Conservation (phyloP, 2,888 invertebrate species). For the Epiblema foenella region DNA sequence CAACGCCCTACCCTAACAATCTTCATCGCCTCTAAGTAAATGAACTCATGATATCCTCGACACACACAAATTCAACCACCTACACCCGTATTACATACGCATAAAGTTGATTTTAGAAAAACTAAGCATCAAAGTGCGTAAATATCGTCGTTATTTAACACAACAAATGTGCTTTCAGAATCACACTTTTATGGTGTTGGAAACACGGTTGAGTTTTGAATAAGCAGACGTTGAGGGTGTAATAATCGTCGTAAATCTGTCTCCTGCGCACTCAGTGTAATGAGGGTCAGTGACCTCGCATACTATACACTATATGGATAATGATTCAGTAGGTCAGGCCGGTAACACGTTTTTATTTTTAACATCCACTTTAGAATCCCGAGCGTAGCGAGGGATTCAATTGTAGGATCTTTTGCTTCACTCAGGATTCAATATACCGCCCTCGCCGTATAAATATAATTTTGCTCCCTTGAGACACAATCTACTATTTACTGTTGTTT, state of each 20-base stretch:
- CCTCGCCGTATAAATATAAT: too few relatives aligned
- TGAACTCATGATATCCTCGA: conserved; percentile 7
- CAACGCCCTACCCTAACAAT: conserved; percentile 23
- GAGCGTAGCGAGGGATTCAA: too few relatives aligned
- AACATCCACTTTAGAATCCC: too few relatives aligned
- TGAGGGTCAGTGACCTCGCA: conserved; percentile 42
- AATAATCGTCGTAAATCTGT: conserved; percentile 40
- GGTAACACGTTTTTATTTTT: background rate
- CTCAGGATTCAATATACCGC: too few relatives aligned
- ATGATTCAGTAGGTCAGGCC: conserved; percentile 17
- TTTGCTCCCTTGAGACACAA: too few relatives aligned
- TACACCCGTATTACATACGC: background rate
- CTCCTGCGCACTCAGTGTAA: conserved; percentile 39
- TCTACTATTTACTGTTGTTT: too few relatives aligned
- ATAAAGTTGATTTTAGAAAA: conserved; percentile 12
- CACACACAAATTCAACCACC: background rate
- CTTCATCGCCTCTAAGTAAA: conserved; percentile 30
- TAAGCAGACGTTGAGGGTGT: background rate
- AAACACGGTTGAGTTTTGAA: background rate
- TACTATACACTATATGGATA: conserved; percentile 7
- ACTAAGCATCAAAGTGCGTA: background rate
- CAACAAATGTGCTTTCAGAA: background rate
- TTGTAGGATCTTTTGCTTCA: too few relatives aligned
- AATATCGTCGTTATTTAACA: conserved; percentile 29
- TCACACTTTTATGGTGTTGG: conserved; percentile 1